phyloP scores from a whole-genome alignment of 2,113 vertebrate genomes.

The Egretta garzetta region DNA sequence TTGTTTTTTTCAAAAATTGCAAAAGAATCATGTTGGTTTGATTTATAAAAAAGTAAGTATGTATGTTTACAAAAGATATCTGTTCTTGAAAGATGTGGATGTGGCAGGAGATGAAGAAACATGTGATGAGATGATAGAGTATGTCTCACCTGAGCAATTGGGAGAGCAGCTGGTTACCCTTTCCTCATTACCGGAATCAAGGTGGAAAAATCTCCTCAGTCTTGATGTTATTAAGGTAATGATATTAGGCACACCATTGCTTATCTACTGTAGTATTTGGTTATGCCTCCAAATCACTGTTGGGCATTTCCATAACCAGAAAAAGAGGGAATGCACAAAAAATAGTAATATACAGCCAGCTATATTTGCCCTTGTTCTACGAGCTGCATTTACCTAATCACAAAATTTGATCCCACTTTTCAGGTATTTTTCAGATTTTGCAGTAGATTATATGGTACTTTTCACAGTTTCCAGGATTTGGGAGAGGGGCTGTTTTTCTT shows the following conservation, averaged over 20 bases:
- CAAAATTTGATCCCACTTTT: not conserved
- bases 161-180: slow-evolving; percentile 88
- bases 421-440: not conserved
- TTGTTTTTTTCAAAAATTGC: not conserved
- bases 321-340: not conserved
- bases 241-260: not conserved
- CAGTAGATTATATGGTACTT: not conserved
- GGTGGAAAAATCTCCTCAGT: slow-evolving; percentile 92
- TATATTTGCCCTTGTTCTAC: not conserved
- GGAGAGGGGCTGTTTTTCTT: not conserved
- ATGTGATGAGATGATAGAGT: slow-evolving; percentile 81
- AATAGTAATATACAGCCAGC: not conserved
- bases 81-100: slow-evolving; percentile 69
- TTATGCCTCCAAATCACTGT: not conserved
- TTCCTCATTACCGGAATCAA: slow-evolving; percentile 88
- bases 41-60: not conserved
- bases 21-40: not conserved
- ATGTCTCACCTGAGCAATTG: slow-evolving; percentile 87
- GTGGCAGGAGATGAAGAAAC: slow-evolving; percentile 65
- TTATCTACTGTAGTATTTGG: not conserved
- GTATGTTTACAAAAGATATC: not conserved
- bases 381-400: not conserved
- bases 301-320: not conserved
- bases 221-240: slow-evolving; percentile 94
- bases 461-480: not conserved